phyloP scores from a whole-genome alignment of 2,888 invertebrate species.

The Litoditis marina region DNA sequence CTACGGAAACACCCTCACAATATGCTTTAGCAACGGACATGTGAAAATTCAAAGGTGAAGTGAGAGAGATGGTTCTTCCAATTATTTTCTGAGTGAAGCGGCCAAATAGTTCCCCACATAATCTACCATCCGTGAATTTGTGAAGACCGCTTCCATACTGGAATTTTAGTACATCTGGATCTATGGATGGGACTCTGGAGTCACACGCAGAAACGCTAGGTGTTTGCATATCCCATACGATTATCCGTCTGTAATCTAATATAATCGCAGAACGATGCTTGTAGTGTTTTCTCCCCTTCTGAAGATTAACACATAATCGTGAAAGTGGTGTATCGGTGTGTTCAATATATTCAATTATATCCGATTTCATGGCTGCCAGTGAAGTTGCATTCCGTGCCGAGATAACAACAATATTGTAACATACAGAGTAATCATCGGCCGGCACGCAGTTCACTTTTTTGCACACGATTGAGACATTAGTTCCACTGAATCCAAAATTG shows the following conservation, averaged over 20 bases:
- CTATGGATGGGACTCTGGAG: too few relatives aligned
- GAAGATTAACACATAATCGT: constrained; percentile 6
- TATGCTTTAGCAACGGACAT: too few relatives aligned
- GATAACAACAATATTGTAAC: constrained; percentile 31
- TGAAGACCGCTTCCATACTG: too few relatives aligned
- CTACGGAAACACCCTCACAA: too few relatives aligned
- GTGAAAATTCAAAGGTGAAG: too few relatives aligned
- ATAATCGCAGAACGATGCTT: constrained; percentile 22
- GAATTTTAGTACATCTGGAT: too few relatives aligned
- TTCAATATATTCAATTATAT: constrained; percentile 18
- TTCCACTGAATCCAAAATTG: constrained; percentile 58
- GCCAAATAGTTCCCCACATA: too few relatives aligned
- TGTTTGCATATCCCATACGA: constrained; percentile 4
- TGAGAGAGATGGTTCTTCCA: too few relatives aligned
- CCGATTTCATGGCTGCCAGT: constrained; percentile 12
- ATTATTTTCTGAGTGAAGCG: too few relatives aligned
- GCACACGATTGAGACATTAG: constrained; percentile 33
- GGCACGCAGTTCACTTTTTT: constrained; percentile 3
- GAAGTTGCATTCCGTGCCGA: constrained; percentile 30
- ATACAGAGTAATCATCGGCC: not conserved
- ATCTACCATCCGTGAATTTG: too few relatives aligned
- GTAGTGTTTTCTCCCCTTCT: constrained; percentile 20
- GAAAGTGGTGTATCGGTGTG: constrained; percentile 1
- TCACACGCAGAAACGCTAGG: too few relatives aligned
- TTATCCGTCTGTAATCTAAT: constrained; percentile 23